Evolutionary conservation across 2,888 invertebrate species (phyloP), one percentile per base, ranked within the genome.

Genomic region (Lasioglossum calceatum): DNA sequence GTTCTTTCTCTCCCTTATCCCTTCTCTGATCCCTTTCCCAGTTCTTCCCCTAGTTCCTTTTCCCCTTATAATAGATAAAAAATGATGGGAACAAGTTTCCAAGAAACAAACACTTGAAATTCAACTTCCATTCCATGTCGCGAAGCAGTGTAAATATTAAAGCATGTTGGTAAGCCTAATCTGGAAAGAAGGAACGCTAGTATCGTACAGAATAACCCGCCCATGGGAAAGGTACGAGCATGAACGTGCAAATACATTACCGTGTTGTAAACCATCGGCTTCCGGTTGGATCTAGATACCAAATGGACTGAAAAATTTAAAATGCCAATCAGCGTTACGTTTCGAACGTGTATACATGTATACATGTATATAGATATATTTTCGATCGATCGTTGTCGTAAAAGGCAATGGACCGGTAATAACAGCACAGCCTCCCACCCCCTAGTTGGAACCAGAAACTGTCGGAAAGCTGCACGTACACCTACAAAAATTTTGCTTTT

Each of bases 291-390:
- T 83, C 87, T 85, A 85, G 87, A 82, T 88, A 91, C 84, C 91
- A 92, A 94, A 94, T 93, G 94, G 92, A 87, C 90, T 93, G 93
- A 90, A 92, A 94, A 94, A 94, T 94, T 94, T 93, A 93, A 93
- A 94, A 93, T 91, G 92, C 93, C 93, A 94, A 94, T 94, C 94
- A 94, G 92, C 89, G 89, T 87, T 93, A 91, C 93, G 92, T 92
- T 91, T 89, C 92, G 92, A 91, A 92, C 90, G 32, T 80, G 61
- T 73, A 54, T 16, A 61, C 27, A 58, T 58, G 12, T 58, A 58
- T 58, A n/a, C 4, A 27, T 61, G 61, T 27, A 27, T 27, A 27
- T 27, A 61, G 61, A 61, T 61, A 61, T 61, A 61, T 77, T 83
- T 92, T 92, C 84, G 88, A 88, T 85, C 88, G 93, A 93, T 92